Conservation (phyloP, 2,113 vertebrate genomes). For the Erinaceus europaeus region DNA sequence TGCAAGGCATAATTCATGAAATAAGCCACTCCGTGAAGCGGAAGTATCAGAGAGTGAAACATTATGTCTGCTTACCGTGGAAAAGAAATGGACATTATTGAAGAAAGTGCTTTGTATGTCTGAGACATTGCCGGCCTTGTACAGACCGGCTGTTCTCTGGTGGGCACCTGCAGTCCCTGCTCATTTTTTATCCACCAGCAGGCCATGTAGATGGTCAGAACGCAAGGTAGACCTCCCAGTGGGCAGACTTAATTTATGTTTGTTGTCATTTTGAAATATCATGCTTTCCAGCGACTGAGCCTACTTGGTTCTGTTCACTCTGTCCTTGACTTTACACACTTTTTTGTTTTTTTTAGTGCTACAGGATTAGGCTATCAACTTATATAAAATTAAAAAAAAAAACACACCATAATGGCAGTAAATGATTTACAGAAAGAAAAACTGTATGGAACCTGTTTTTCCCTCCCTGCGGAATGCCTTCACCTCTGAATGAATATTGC, state of each 20-base stretch:
- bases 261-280: slow-evolving; percentile 64
- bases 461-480: slow-evolving; percentile 36
- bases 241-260: slow-evolving; percentile 63
- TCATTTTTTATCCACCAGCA: slow-evolving; percentile 71
- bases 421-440: slow-evolving; percentile 55
- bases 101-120: slow-evolving; percentile 62
- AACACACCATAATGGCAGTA: slow-evolving; percentile 52
- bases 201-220: slow-evolving; percentile 55
- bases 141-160: slow-evolving; percentile 17
- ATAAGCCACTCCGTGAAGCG: not conserved
- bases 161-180: slow-evolving; percentile 34
- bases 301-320: slow-evolving; percentile 42
- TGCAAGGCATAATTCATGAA: slow-evolving; percentile 32
- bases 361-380: slow-evolving; percentile 34
- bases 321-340: slow-evolving; percentile 31
- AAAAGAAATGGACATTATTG: slow-evolving; percentile 28
- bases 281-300: slow-evolving; percentile 52
- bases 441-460: not conserved
- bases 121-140: slow-evolving; percentile 47
- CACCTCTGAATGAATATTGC: slow-evolving; percentile 44
- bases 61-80: slow-evolving; percentile 54
- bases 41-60: slow-evolving; percentile 46
- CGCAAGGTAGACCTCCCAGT: slow-evolving; percentile 54
- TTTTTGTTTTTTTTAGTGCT: slow-evolving; percentile 41
- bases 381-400: slow-evolving; percentile 48